A percentile compares a stretch with the other conserved stretches of the same genome.
Evolutionary conservation across 2,797 vertebrate species (phyloP).

Genomic region (Knipowitschia caucasica): DNA sequence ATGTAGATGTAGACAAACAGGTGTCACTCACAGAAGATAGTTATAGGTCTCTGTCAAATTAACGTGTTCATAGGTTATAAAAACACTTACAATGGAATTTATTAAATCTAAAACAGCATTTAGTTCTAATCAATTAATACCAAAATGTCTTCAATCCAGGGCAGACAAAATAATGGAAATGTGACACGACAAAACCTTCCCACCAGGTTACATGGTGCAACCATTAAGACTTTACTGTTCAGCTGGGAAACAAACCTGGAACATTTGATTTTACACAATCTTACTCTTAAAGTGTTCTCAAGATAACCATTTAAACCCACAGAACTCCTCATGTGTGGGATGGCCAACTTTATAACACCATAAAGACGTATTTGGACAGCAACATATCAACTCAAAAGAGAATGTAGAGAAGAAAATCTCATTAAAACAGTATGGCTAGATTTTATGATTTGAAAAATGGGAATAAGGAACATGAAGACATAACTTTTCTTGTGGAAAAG

Average conservation of each 20-base stretch:
- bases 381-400: conserved; percentile 32
- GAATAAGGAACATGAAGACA: too few relatives aligned
- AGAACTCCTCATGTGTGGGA: conserved; percentile 36
- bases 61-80: too few relatives aligned
- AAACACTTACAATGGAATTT: too few relatives aligned
- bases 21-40: too few relatives aligned
- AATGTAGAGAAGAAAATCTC: conserved; percentile 17
- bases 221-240: conserved; percentile 51
- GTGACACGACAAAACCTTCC: conserved; percentile 52
- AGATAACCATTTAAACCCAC: conserved; percentile 37
- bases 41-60: too few relatives aligned
- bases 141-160: not conserved
- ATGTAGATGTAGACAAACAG: too few relatives aligned
- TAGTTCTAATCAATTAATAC: conserved; percentile 11
- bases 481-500: too few relatives aligned
- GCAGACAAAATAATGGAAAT: conserved; percentile 38
- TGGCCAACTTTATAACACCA: conserved; percentile 27
- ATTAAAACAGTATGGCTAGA: not conserved
- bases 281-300: conserved; percentile 45
- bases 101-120: not conserved
- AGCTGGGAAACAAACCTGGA: conserved; percentile 44
- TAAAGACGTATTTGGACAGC: conserved; percentile 37
- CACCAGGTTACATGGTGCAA: conserved; percentile 51
- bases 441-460: not conserved
- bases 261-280: conserved; percentile 44